These are phyloP conservation scores for Ormyrus rosae DNA, from an alignment of 2,888 invertebrate genomes.

Conservation along the genomic window DNA sequence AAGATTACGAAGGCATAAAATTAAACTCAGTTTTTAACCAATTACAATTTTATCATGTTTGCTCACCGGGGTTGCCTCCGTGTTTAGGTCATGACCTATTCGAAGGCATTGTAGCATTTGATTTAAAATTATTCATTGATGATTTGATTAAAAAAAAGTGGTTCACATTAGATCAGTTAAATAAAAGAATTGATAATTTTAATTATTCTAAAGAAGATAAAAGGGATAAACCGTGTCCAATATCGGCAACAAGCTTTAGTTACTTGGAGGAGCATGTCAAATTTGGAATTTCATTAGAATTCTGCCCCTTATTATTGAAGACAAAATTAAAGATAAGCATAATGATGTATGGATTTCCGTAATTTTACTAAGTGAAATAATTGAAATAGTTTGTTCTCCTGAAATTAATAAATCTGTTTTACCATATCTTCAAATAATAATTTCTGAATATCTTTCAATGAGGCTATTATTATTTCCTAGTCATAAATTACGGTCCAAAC, in stretches of 20 bases:
- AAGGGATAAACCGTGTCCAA: constrained; percentile 52
- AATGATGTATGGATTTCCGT: constrained; percentile 57
- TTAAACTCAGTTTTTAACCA: constrained; percentile 57
- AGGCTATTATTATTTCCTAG: constrained; percentile 55
- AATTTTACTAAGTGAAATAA: constrained; percentile 57
- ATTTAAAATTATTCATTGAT: constrained; percentile 45
- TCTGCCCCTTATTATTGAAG: constrained; percentile 55
- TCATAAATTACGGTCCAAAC: constrained; percentile 21
- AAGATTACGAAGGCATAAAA: constrained; percentile 53
- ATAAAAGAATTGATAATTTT: constrained; percentile 42
- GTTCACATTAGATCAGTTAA: constrained; percentile 54
- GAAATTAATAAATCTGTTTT: constrained; percentile 56
- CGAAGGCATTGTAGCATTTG: constrained; percentile 53
- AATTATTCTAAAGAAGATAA: constrained; percentile 52
- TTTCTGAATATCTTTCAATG: constrained; percentile 53
- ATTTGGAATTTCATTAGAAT: constrained; percentile 53
- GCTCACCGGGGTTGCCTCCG: constrained; percentile 55
- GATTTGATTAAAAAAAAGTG: constrained; percentile 53
- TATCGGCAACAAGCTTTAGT: constrained; percentile 24
- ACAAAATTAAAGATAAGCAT: constrained; percentile 53
- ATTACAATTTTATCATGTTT: constrained; percentile 54
- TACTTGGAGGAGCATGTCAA: constrained; percentile 56
- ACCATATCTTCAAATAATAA: constrained; percentile 52
- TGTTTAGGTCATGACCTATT: constrained; percentile 58
- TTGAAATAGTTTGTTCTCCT: constrained; percentile 59